Base-by-base conservation (phyloP, 2,797 vertebrate genomes). In the Gadopsis bispinosus region DNA sequence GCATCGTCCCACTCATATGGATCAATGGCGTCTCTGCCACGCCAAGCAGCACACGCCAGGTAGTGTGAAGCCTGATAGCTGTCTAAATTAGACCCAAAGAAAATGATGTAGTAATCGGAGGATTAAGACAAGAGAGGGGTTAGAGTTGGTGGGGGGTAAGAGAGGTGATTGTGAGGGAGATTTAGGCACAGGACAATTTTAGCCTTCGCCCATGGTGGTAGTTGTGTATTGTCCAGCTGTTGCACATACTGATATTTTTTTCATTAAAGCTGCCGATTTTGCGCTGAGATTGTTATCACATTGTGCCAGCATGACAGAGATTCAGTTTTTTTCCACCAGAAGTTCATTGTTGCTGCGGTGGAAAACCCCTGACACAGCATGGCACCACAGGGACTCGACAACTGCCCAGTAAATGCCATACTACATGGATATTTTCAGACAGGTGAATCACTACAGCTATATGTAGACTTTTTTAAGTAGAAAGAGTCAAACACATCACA, bases 31-130 rank as follows among this genome's bases (percentile, higher is more conserved):
- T 60, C 29, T 37, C 39, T 63, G 70, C 60, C 64, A 80, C 78
- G 66, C 69, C 54, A 22, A 79, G 73, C 75, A 64, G 59, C 56
- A 16, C 72, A 26, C 69, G 53, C 65, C 86, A 81, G 85, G 75
- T 89, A 83, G 79, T 76, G 56, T 33, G 84, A 75, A 63, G 78
- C 66, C 79, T n/a, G 75, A 86, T 77, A 66, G 66, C 73, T 60
- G 75, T 81, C 77, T 63, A 73, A 90, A 90, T 88, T 83, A 89
- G 79, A 80, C 66, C 85, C 56, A 64, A 83, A 85, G 84, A 90
- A 90, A 91, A 91, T 84, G 33, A 93, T 91, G 83, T 85, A 61
- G 86, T 90, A 91, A 92, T 92, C 63, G 17, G 77, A 80, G 88
- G 91, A 91, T 91, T 93, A 92, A 79, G 87, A 89, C 79, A 62